phyloP scores from a whole-genome alignment of 2,888 invertebrate species.

The Unio delphinus region DNA sequence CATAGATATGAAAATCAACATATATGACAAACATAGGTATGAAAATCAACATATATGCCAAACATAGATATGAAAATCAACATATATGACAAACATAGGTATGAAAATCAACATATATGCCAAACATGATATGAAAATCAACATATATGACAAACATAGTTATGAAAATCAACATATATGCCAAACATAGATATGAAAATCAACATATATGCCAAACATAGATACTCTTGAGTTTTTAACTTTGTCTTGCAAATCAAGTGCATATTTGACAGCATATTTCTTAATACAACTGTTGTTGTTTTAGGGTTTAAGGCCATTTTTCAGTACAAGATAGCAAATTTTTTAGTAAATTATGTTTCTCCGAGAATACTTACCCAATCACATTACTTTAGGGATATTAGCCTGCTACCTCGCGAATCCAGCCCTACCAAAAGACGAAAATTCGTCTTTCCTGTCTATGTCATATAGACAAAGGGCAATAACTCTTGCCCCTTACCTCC shows the following conservation, averaged over 20 bases:
- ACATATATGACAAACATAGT: not conserved
- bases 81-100: not conserved
- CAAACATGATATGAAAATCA: not conserved
- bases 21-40: not conserved
- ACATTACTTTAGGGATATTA: too few species aligned
- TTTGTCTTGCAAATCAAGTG: not conserved
- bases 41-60: not conserved
- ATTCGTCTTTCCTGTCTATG: too few species aligned
- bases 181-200: not conserved
- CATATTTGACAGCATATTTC: not conserved
- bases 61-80: not conserved
- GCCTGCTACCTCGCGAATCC: too few species aligned
- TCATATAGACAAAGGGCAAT: too few species aligned
- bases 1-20: not conserved
- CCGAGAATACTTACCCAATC: too few species aligned
- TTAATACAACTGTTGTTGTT: too few species aligned
- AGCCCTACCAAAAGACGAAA: too few species aligned
- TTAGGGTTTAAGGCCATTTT: too few species aligned
- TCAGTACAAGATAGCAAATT: too few species aligned
- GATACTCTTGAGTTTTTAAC: not conserved
- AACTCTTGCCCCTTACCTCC: too few species aligned
- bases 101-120: not conserved
- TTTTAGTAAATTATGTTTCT: too few species aligned
- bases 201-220: not conserved
- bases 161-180: not conserved